Percentiles rank a stretch among this genome's conserved stretches.
These are phyloP conservation scores for Craterocephalus amniculus DNA, from an alignment of 2,797 vertebrate species.

Conservation along the genomic window DNA sequence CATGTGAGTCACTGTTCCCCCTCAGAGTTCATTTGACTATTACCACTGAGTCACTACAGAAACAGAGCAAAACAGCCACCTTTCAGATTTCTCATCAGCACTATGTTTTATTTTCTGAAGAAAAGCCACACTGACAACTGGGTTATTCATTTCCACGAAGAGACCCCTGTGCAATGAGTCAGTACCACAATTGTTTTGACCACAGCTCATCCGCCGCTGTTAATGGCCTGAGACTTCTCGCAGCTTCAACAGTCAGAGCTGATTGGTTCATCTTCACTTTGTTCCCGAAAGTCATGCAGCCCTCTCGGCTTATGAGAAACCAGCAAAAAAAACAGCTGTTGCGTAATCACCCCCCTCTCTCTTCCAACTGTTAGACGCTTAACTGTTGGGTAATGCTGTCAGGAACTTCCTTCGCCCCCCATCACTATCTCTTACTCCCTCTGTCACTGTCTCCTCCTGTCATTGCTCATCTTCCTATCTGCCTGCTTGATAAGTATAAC, in stretches of 20 bases:
- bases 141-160: slow-evolving; percentile 1
- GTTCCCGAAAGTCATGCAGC: slow-evolving; percentile 47
- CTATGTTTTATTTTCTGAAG: slow-evolving; percentile 26
- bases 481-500: slow-evolving; percentile 13
- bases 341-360: slow-evolving; percentile 30
- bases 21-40: slow-evolving; percentile 47
- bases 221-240: slow-evolving; percentile 5
- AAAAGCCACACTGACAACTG: slow-evolving; percentile 18
- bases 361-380: slow-evolving; percentile 33
- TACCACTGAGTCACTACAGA: slow-evolving; percentile 60
- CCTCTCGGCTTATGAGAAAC: slow-evolving; percentile 51
- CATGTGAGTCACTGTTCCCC: slow-evolving; percentile 59
- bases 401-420: slow-evolving; percentile 31
- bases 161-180: slow-evolving; percentile 18
- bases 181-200: slow-evolving; percentile 25
- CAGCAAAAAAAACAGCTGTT: slow-evolving; percentile 60
- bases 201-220: neutral
- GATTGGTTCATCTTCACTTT: slow-evolving; percentile 40
- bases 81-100: slow-evolving; percentile 10
- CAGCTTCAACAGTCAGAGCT: neutral
- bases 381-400: slow-evolving; percentile 57
- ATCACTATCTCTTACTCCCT: neutral
- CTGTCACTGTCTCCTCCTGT: slow-evolving; percentile 15
- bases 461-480: slow-evolving; percentile 21
- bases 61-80: slow-evolving; percentile 27